phyloP scores from a whole-genome alignment of 2,888 invertebrate species.

The Pterostichus niger region DNA sequence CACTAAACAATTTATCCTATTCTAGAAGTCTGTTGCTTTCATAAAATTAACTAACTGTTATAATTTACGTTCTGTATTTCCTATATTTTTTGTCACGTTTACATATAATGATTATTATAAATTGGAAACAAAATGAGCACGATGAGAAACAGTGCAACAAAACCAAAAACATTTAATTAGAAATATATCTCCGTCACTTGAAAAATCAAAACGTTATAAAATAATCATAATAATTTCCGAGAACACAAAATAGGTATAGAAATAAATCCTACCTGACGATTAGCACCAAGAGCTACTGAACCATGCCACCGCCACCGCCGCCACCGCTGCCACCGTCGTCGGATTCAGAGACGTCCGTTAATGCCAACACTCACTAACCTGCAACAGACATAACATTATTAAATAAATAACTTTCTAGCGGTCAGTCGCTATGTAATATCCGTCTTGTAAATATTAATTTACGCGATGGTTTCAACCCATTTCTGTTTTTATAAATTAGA shows the following conservation, averaged over 20 bases:
- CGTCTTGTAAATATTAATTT: conserved; percentile 52
- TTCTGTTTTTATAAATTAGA: conserved; percentile 34
- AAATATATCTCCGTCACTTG: neutral
- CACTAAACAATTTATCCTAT: no score
- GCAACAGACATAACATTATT: conserved; percentile 24
- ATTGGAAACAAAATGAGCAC: neutral
- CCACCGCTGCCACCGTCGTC: neutral
- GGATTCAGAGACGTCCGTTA: conserved; percentile 26
- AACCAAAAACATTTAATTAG: conserved; percentile 42
- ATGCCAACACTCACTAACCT: conserved; percentile 7
- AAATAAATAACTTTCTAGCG: conserved; percentile 46
- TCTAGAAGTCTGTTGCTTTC: no score
- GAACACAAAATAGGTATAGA: conserved; percentile 27
- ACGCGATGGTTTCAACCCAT: conserved; percentile 33
- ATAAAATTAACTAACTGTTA: no score
- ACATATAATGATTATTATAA: conserved; percentile 21
- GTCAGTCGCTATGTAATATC: conserved; percentile 9
- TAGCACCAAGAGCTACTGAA: conserved; percentile 14
- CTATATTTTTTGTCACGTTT: neutral
- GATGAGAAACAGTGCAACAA: neutral
- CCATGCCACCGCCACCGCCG: neutral
- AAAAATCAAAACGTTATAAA: conserved; percentile 27
- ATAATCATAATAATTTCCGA: conserved; percentile 26
- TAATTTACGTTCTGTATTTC: no score
- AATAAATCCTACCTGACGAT: conserved; percentile 43